These are phyloP conservation scores for Telmatochromis brichardi DNA, from an alignment of 2,113 vertebrate genomes.

Conservation along the genomic window DNA sequence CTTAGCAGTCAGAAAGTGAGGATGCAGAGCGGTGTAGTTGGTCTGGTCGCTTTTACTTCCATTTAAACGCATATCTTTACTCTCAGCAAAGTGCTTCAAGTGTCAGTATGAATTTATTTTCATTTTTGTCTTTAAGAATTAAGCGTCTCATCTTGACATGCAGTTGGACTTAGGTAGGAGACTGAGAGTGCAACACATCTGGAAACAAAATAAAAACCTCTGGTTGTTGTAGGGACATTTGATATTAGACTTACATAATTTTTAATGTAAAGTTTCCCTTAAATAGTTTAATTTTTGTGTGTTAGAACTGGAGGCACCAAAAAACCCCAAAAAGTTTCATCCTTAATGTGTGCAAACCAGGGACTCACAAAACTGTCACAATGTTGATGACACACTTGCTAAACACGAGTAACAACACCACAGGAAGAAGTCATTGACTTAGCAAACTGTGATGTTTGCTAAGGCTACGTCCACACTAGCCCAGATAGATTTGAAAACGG, in stretches of 20 bases:
- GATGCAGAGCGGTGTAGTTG: not conserved
- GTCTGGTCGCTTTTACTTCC: not conserved
- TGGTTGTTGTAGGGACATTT: not conserved
- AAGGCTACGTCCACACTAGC: not conserved
- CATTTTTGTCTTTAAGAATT: not conserved
- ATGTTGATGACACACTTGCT: not conserved
- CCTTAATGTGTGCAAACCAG: not conserved
- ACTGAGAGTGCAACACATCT: not conserved
- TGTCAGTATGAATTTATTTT: not conserved
- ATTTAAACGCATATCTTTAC: not conserved
- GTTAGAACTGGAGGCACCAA: not conserved
- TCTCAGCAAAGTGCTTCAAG: not conserved
- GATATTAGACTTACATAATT: not conserved
- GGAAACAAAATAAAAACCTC: not conserved
- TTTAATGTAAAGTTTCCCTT: not conserved
- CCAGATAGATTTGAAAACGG: not conserved
- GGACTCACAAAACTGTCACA: not conserved
- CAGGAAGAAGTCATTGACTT: not conserved
- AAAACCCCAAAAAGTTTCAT: not conserved
- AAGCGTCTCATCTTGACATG: not conserved
- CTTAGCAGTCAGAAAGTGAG: not conserved
- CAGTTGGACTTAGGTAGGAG: not conserved
- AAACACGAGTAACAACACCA: not conserved
- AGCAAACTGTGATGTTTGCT: not conserved
- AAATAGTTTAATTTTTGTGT: not conserved